phyloP scores from a whole-genome alignment of 2,797 vertebrate species.

The Darevskia nairensis region DNA sequence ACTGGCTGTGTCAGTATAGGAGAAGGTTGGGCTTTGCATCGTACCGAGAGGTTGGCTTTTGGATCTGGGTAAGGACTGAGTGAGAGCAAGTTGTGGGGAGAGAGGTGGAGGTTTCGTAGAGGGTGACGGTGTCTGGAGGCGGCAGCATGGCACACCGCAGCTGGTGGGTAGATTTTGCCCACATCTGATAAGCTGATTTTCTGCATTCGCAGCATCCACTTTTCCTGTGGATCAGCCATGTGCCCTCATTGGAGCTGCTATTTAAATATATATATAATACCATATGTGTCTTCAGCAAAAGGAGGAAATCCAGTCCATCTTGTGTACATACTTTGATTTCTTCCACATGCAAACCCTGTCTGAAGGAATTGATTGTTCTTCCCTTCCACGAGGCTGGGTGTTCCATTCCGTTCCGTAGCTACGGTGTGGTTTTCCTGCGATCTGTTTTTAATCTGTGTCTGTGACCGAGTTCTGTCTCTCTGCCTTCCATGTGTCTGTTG shows the following conservation, averaged over 20 bases:
- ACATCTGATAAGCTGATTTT: background rate
- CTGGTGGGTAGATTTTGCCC: background rate
- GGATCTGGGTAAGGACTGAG: background rate
- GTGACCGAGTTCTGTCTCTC: background rate
- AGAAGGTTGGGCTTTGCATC: background rate
- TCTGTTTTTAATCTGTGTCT: background rate
- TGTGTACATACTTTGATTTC: background rate
- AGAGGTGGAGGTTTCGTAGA: background rate
- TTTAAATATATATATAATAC: background rate
- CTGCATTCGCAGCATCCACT: background rate
- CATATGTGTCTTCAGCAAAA: background rate
- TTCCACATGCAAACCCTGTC: background rate
- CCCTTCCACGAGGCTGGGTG: background rate
- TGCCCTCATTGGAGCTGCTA: background rate
- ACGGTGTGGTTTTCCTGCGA: conserved; percentile 14
- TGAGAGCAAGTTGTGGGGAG: background rate
- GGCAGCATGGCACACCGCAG: too few relatives aligned
- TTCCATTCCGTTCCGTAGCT: background rate
- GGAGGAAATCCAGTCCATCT: background rate
- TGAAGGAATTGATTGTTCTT: background rate
- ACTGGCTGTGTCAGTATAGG: too few relatives aligned
- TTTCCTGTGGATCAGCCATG: too few relatives aligned
- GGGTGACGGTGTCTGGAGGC: too few relatives aligned
- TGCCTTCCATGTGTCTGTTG: background rate
- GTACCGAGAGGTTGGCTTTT: background rate